These are phyloP conservation scores for Aspiorhynchus laticeps DNA, from an alignment of 2,113 vertebrate genomes.

Conservation along the genomic window DNA sequence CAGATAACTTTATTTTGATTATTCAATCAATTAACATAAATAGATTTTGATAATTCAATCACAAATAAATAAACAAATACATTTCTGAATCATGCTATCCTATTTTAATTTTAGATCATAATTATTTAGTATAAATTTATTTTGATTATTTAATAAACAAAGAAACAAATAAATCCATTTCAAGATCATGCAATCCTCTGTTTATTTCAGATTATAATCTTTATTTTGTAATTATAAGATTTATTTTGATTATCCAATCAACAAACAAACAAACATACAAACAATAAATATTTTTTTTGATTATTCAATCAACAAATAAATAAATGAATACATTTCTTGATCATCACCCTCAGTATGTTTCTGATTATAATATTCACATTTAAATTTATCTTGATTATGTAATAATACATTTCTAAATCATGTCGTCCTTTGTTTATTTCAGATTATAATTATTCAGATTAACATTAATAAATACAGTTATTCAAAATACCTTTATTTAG, in stretches of 20 bases:
- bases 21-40: no score
- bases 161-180: not conserved
- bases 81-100: not conserved
- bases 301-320: not conserved
- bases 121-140: not conserved
- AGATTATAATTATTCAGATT: not conserved
- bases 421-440: not conserved
- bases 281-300: not conserved
- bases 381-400: not conserved
- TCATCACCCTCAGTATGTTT: not conserved
- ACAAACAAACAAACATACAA: not conserved
- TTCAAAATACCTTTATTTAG: not conserved
- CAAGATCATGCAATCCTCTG: not conserved
- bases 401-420: not conserved
- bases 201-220: not conserved
- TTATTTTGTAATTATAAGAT: not conserved
- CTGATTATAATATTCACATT: not conserved
- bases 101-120: not conserved
- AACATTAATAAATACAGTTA: not conserved
- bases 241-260: not conserved
- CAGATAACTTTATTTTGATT: not conserved
- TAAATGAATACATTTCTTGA: not conserved
- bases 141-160: not conserved
- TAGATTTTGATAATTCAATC: not conserved
- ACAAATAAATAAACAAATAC: not conserved